A percentile compares a stretch with the other conserved stretches of the same genome.
Evolutionary conservation across 2,797 vertebrate genomes (phyloP).

Genomic region (Pseudochaenichthys georgianus): DNA sequence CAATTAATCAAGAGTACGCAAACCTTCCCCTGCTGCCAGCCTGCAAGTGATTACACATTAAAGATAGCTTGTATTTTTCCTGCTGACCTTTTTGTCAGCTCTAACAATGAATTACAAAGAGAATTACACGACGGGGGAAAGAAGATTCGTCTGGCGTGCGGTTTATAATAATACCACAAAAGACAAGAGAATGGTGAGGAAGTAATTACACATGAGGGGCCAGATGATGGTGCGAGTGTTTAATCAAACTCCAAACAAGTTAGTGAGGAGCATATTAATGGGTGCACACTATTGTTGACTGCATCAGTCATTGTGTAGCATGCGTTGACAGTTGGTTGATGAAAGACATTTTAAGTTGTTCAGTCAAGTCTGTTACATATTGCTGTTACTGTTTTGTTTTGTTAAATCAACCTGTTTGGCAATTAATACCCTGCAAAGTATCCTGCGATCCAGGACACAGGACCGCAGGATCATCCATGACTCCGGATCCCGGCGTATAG

Average conservation of each 20-base stretch:
- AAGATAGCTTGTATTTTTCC: constrained; percentile 59
- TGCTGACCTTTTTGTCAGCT: constrained; percentile 70
- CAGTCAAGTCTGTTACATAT: background rate
- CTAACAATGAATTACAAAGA: constrained; percentile 70
- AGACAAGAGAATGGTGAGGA: constrained; percentile 68
- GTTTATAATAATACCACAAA: constrained; percentile 37
- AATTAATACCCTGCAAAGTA: background rate
- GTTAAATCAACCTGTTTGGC: background rate
- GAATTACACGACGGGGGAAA: constrained; percentile 12
- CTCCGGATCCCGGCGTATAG: too few species aligned
- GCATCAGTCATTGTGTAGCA: constrained; percentile 59
- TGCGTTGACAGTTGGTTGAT: constrained; percentile 28
- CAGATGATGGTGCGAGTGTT: constrained; percentile 78
- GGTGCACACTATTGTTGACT: constrained; percentile 53
- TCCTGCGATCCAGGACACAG: too few species aligned
- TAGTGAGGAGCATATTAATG: constrained; percentile 73
- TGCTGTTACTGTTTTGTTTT: background rate
- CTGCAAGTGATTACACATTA: constrained; percentile 75
- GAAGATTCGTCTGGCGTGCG: background rate
- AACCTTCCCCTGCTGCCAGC: constrained; percentile 45
- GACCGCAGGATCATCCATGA: too few species aligned
- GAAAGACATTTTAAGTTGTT: too few species aligned
- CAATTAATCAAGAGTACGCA: constrained; percentile 79
- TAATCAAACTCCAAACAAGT: constrained; percentile 82
- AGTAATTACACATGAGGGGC: constrained; percentile 79